Evolutionary conservation across 2,113 vertebrate genomes (phyloP).

Genomic region (Brachirus orientalis): DNA sequence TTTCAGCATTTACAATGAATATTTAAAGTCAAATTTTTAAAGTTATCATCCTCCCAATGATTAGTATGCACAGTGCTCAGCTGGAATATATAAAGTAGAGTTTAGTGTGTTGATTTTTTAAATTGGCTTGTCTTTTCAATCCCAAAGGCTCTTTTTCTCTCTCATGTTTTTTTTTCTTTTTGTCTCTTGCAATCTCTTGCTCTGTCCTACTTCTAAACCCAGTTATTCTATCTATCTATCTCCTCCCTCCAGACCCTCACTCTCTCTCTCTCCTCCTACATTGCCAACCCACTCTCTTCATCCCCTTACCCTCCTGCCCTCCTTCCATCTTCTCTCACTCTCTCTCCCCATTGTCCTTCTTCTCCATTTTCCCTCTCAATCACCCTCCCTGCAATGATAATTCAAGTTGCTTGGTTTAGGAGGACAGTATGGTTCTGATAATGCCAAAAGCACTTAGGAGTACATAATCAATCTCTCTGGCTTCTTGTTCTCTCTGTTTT

Average conservation of each 20-base stretch:
- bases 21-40: constrained; percentile 55
- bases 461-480: constrained; percentile 79
- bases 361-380: constrained; percentile 50
- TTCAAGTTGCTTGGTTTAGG: constrained; percentile 75
- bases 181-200: constrained; percentile 55
- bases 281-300: no score
- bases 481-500: constrained; percentile 44
- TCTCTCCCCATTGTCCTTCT: constrained; percentile 38
- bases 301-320: constrained; percentile 45
- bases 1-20: constrained; percentile 61
- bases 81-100: constrained; percentile 54
- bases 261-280: constrained; percentile 49
- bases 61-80: constrained; percentile 55
- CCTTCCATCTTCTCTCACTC: constrained; percentile 39
- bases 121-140: constrained; percentile 45
- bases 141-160: constrained; percentile 29
- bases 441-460: constrained; percentile 79
- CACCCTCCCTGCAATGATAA: constrained; percentile 71
- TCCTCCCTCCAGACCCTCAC: constrained; percentile 67
- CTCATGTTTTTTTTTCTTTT: constrained; percentile 30
- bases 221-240: constrained; percentile 70
- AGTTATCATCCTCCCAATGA: constrained; percentile 56
- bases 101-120: constrained; percentile 60
- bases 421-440: constrained; percentile 75
- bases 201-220: constrained; percentile 76